Percentiles rank a stretch among this genome's conserved stretches.
Conservation (phyloP, 2,113 vertebrate genomes). For the Chloropsis hardwickii region DNA sequence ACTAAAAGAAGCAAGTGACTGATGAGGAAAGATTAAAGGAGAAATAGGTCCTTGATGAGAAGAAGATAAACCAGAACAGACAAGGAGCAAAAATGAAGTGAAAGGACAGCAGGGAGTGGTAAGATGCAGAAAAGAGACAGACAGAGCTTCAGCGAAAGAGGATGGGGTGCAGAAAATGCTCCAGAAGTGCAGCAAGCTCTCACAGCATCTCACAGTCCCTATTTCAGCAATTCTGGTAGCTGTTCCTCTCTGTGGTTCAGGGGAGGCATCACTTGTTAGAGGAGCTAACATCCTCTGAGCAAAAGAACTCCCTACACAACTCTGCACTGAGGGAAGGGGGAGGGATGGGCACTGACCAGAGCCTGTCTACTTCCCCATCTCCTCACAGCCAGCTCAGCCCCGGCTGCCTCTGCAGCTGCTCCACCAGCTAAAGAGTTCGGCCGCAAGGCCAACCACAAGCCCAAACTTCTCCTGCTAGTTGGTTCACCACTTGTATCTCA, state of each 20-base stretch:
- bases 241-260: slow-evolving; percentile 66
- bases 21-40: background rate
- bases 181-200: background rate
- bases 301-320: slow-evolving; percentile 14
- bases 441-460: slow-evolving; percentile 44
- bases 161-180: slow-evolving; percentile 13
- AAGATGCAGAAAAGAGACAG: background rate
- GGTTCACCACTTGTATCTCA: slow-evolving; percentile 6
- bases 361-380: slow-evolving; percentile 54
- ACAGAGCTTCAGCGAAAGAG: background rate
- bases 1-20: background rate
- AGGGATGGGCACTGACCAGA: slow-evolving; percentile 33
- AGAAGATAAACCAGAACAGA: background rate
- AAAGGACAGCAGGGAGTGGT: background rate
- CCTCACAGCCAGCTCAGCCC: background rate
- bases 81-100: slow-evolving; percentile 13
- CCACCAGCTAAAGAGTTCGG: background rate
- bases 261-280: background rate
- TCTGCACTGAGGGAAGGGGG: background rate
- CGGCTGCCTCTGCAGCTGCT: slow-evolving; percentile 39
- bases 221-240: slow-evolving; percentile 50
- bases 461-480: slow-evolving; percentile 10
- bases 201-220: slow-evolving; percentile 20
- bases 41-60: background rate
- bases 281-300: slow-evolving; percentile 40